Conservation (phyloP, 2,113 vertebrate genomes). For the Platycercus adscitus region DNA sequence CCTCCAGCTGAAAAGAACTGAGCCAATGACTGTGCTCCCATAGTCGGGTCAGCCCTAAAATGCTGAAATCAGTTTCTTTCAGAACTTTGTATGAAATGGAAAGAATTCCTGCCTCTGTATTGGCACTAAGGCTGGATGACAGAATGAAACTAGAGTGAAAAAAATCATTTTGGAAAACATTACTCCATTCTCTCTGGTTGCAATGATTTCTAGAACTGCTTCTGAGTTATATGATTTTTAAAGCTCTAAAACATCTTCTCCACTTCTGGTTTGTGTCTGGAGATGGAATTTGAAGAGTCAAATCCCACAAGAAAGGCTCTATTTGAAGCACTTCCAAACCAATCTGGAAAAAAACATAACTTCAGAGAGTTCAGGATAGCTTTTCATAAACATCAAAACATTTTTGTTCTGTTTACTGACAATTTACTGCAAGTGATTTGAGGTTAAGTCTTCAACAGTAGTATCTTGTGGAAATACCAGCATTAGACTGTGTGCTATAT, state of each 20-base stretch:
- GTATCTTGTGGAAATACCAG: neutral
- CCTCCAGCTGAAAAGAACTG: neutral
- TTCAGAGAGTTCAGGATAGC: conserved; percentile 31
- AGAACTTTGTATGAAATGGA: neutral
- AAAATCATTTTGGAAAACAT: neutral
- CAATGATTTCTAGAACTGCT: neutral
- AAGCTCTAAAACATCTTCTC: conserved; percentile 11
- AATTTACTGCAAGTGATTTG: conserved; percentile 15
- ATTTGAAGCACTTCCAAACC: conserved; percentile 48
- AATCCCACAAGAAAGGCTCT: conserved; percentile 47
- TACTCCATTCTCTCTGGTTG: neutral
- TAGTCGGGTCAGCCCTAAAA: neutral
- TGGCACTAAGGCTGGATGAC: neutral
- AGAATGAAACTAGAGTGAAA: neutral
- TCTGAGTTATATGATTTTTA: neutral
- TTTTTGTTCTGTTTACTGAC: conserved; percentile 20
- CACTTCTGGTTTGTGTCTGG: conserved; percentile 23
- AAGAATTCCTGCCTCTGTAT: neutral
- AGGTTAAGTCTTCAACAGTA: conserved; percentile 14
- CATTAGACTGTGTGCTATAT: neutral
- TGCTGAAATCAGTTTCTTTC: neutral
- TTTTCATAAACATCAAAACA: conserved; percentile 51
- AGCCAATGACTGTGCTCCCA: neutral
- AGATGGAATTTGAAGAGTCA: neutral
- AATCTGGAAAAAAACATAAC: neutral